Percentiles rank a stretch among this genome's conserved stretches.
Evolutionary conservation across 2,797 vertebrate species (phyloP).

Genomic region (Mus minutoides): DNA sequence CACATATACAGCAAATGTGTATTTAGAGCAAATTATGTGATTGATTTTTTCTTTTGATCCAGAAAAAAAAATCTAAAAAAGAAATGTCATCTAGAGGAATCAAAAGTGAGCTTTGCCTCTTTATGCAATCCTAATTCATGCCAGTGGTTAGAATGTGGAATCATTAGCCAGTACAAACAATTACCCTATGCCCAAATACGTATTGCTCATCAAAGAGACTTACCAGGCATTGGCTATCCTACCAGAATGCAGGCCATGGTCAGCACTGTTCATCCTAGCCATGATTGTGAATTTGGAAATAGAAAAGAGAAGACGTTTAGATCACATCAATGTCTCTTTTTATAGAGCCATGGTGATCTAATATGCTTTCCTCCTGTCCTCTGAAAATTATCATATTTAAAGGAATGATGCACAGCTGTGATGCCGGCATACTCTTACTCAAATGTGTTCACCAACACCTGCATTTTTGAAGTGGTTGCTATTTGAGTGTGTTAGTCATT

Average conservation of each 20-base stretch:
- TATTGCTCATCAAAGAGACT: background rate
- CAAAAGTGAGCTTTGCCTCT: background rate
- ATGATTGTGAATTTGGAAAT: background rate
- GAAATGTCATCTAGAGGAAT: background rate
- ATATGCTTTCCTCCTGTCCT: background rate
- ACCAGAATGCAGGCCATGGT: background rate
- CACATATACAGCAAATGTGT: conserved; percentile 16
- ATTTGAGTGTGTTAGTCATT: background rate
- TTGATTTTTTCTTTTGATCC: background rate
- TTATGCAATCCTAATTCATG: background rate
- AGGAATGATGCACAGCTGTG: background rate
- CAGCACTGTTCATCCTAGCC: background rate
- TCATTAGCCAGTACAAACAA: background rate
- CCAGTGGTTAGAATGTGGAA: background rate
- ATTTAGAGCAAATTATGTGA: background rate
- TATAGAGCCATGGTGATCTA: background rate
- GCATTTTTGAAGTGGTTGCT: background rate
- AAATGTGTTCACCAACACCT: background rate
- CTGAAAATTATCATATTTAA: background rate
- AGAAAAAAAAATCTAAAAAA: background rate
- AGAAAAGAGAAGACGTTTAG: background rate
- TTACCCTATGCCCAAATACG: background rate
- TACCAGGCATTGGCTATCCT: background rate
- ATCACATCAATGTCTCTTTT: background rate
- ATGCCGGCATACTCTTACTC: background rate